Base-by-base conservation (phyloP, 2,113 vertebrate genomes). In the Aix galericulata region DNA sequence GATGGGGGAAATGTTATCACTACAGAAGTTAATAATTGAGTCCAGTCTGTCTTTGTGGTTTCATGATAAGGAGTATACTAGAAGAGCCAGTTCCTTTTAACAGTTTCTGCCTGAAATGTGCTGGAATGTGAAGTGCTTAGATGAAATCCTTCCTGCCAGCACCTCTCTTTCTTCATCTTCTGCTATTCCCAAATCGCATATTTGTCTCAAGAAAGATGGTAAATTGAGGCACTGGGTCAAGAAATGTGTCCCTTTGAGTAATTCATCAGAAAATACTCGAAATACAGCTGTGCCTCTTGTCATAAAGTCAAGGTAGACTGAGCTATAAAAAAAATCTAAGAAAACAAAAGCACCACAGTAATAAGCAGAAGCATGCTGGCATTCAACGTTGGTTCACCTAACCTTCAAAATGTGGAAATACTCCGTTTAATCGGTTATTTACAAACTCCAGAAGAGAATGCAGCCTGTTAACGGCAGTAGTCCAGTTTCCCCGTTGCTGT, bases 211-310 rank as follows among this genome's bases (percentile, higher is more conserved):
- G 94, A 95, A 95, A 83, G 86, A 95, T 76, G 69, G 92, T 97
- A 93, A 97, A 97, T 97, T 53, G 96, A 97, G 96, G 90, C 97
- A 92, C 91, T 97, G 91, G 96, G 95, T 98, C 96, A 97, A 97
- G 95, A 94, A 96, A 91, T 86, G 53, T 96, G 89, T 91, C 71
- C 89, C 95, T 96, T 86, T 91, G 95, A 97, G 92, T 92, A 91
- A 74, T 84, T 97, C 82, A 59, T 96, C 93, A 91, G 66, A 73
- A 96, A 97, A 95, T 93, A 95, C 77, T 98, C 96, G 91, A 92
- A 97, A 93, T 95, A 96, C 94, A 93, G 91, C 77, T 92, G 80
- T 86, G 81, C 75, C 46, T 89, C 89, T 63, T 96, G 31, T 94
- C 92, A 46, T 38, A 94, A 94, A 88, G 85, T 68, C 80, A 95